Base-by-base conservation (phyloP, 2,888 invertebrate genomes). In the Antheraea yamamai region DNA sequence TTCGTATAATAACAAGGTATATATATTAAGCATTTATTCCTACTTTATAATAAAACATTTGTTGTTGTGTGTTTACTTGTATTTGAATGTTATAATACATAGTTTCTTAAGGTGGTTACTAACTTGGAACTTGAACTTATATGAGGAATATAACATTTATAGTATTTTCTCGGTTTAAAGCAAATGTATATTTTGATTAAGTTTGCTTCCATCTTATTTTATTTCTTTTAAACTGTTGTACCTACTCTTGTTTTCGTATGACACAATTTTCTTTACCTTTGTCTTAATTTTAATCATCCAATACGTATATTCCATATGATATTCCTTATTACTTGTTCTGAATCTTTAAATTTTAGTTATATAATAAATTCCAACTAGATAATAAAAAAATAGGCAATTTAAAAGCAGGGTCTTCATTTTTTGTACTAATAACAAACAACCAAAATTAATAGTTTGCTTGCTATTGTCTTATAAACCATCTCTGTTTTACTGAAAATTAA, bases 401-500 rank as follows among this genome's bases (percentile, higher is more conserved):
- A 61, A n/a, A 61, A 23, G 6, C 8, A 7, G 4, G 3, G 30
- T 66, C 30, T 66, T 30, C 2, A 66, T 66, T 30, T 66, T 66
- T 66, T 66, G 1, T 26, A 14, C 16, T 66, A 16, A 39, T 39
- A 70, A 70, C 70, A 39, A 70, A 70, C n/a, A 70, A 39, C 39
- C n/a, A n/a, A 70, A 70, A 70, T 70, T 70, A 39, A 70, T 70
- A 70, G 70, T 70, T 39, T 26, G 64, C 70, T 39, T 26, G 64
- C 70, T 39, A 70, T 70, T 70, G n/a, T 70, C 39, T 20, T 70
- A 23, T 35, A 70, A 70, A 70, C 70, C 35, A 70, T 23, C 39
- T 70, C 70, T 70, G n/a, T 39, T 70, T 68, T 73, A 73, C 52
- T 55, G 55, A 64, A 72, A 61, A 58, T 75, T 72, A 71, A 72